Base-by-base conservation (phyloP, 1,140 invertebrate genomes). In the Oryctes rhinoceros region DNA sequence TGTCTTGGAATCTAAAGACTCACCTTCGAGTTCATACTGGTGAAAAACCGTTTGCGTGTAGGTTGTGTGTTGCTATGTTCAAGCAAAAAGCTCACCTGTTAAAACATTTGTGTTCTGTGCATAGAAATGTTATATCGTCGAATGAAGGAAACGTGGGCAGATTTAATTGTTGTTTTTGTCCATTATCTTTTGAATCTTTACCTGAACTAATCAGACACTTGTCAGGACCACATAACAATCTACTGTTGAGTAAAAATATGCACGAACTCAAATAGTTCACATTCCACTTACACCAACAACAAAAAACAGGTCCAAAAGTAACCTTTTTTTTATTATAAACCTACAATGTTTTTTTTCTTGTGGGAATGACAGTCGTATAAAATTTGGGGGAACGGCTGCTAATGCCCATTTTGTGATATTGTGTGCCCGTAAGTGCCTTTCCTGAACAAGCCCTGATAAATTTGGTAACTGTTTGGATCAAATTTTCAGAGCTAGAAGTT, bases 1-100 rank as follows among this genome's bases (percentile, higher is more conserved):
- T 96, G 94, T 95, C 94, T 1, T 96, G 94, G 94, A 96, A 96
- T 89, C 89, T 96, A 82, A 95, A 96, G 87, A 96, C 94, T 67
- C 94, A 96, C 88, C 88, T 96, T 48, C 90, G 94, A 86, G 94
- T 96, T 15, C 95, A 96, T 85, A 96, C 95, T 0, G 95, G 95
- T 71, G 95, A 96, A 83, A 96, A 96, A 86, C 95, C 95, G 5
- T 96, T 96, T 84, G 94, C 94, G 59, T 96, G 95, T 90, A 90
- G 94, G 82, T 90, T 96, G 1, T 96, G 95, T 85, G 94, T 95
- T 15, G 94, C 94, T 39, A 96, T 95, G 94, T 96, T 96, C 87
- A 96, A 96, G 86, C 95, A 96, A 83, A 96, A 96, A 87, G 95
- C 94, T 3, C 94, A 96, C 86, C 88, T 96, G 78, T 87, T 96